Percentiles rank a stretch among this genome's conserved stretches.
These are phyloP conservation scores for Musca domestica DNA, from an alignment of 1,140 invertebrate species.

Conservation along the genomic window DNA sequence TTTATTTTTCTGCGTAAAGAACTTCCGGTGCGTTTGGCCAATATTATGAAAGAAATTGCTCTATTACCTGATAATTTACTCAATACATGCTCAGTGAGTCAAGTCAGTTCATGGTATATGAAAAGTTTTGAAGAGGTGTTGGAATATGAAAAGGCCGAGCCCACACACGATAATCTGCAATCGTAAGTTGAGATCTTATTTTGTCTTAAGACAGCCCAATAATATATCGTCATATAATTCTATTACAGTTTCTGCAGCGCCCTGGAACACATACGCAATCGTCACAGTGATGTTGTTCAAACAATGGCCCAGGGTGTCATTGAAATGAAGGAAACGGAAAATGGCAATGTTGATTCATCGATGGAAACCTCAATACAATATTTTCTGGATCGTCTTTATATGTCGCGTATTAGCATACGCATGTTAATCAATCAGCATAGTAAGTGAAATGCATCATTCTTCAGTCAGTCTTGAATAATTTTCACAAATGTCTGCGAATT, in stretches of 20 bases:
- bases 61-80: slow-evolving; percentile 88
- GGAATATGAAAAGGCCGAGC: slow-evolving; percentile 81
- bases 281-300: slow-evolving; percentile 94
- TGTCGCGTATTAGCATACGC: slow-evolving; percentile 94
- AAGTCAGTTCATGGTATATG: slow-evolving; percentile 89
- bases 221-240: background rate
- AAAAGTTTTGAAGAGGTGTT: slow-evolving; percentile 91
- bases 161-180: slow-evolving; percentile 63
- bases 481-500: background rate
- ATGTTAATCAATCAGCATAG: slow-evolving; percentile 99
- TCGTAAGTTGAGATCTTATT: slow-evolving; percentile 58
- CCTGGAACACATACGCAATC: slow-evolving; percentile 86
- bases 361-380: slow-evolving; percentile 96
- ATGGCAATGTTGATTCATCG: slow-evolving; percentile 70
- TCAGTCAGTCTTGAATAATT: slow-evolving; percentile 9
- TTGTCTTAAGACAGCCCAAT: too few relatives aligned
- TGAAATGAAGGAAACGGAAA: slow-evolving; percentile 91
- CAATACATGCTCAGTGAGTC: slow-evolving; percentile 82
- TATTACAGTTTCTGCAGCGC: slow-evolving; percentile 78
- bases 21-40: slow-evolving; percentile 89
- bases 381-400: slow-evolving; percentile 96
- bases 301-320: slow-evolving; percentile 98
- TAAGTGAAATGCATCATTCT: slow-evolving; percentile 61
- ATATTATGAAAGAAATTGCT: slow-evolving; percentile 98
- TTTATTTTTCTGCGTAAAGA: slow-evolving; percentile 94